These are phyloP conservation scores for Elaphurus davidianus DNA, from an alignment of 2,113 vertebrate species.

Conservation along the genomic window DNA sequence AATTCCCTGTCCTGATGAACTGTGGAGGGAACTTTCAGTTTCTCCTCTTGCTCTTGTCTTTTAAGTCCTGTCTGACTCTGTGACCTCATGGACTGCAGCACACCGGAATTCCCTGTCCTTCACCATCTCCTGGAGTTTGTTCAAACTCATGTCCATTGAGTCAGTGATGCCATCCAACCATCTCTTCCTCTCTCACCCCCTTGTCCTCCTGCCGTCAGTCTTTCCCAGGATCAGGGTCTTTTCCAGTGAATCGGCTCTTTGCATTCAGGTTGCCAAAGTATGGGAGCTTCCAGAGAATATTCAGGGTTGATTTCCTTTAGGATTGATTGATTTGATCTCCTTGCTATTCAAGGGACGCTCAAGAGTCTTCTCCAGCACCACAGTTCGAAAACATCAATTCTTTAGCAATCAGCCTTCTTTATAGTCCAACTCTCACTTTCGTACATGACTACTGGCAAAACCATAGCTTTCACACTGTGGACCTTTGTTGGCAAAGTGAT, in stretches of 20 bases:
- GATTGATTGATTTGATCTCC: neutral
- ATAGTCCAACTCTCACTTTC: neutral
- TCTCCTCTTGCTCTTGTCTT: neutral
- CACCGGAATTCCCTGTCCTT: neutral
- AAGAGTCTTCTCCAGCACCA: neutral
- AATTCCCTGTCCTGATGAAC: neutral
- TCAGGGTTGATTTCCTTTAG: neutral
- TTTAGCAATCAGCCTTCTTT: neutral
- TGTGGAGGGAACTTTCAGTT: neutral
- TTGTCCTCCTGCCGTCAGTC: neutral
- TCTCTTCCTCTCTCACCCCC: neutral
- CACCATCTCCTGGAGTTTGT: neutral
- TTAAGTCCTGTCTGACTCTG: neutral
- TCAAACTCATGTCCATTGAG: neutral
- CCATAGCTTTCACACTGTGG: neutral
- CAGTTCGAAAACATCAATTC: neutral
- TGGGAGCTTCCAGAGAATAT: neutral
- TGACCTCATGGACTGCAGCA: neutral
- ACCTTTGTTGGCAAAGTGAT: neutral
- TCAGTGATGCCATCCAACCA: neutral
- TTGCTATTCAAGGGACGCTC: neutral
- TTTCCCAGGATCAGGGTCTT: neutral
- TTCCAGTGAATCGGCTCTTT: neutral
- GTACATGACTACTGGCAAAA: neutral
- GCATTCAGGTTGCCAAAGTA: neutral